Evolutionary conservation across 2,797 vertebrate genomes (phyloP).

Genomic region (Enteromius afrohamiltoni): DNA sequence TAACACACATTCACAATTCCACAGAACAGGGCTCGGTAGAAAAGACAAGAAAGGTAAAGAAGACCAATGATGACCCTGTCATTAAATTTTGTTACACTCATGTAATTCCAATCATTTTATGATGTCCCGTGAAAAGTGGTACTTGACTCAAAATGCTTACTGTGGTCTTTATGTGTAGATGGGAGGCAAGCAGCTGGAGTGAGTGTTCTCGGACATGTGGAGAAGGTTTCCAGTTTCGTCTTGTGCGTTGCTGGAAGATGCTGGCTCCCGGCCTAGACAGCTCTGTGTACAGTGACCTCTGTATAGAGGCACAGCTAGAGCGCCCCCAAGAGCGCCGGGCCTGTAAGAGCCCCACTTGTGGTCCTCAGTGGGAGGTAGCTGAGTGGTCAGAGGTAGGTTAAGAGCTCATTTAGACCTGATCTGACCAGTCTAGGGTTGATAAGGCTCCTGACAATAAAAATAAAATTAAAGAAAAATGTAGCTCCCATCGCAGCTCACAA

Average conservation of each 20-base stretch:
- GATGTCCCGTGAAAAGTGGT: background rate
- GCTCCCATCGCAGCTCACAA: too few species aligned
- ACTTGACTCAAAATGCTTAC: too few species aligned
- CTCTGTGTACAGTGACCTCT: conserved; percentile 95
- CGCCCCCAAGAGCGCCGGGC: conserved; percentile 87
- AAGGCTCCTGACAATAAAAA: too few species aligned
- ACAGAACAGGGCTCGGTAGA: background rate
- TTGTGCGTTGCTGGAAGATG: conserved; percentile 99
- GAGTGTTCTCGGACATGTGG: conserved; percentile 95
- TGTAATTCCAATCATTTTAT: background rate
- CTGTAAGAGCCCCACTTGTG: conserved; percentile 92
- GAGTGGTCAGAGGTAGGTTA: conserved; percentile 91
- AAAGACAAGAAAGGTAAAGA: background rate
- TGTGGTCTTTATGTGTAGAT: conserved; percentile 74
- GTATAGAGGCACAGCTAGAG: conserved; percentile 88
- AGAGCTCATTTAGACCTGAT: background rate
- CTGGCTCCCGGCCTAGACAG: conserved; percentile 95
- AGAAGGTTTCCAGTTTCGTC: conserved; percentile 93
- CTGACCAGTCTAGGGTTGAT: too few species aligned
- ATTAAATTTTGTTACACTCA: background rate
- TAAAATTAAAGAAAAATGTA: too few species aligned
- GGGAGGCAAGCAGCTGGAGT: conserved; percentile 98
- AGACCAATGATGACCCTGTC: background rate
- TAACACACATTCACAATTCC: background rate
- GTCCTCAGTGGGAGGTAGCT: conserved; percentile 98